These are phyloP conservation scores for Arrhamphus sclerolepis DNA, from an alignment of 2,797 vertebrate genomes.

Conservation along the genomic window DNA sequence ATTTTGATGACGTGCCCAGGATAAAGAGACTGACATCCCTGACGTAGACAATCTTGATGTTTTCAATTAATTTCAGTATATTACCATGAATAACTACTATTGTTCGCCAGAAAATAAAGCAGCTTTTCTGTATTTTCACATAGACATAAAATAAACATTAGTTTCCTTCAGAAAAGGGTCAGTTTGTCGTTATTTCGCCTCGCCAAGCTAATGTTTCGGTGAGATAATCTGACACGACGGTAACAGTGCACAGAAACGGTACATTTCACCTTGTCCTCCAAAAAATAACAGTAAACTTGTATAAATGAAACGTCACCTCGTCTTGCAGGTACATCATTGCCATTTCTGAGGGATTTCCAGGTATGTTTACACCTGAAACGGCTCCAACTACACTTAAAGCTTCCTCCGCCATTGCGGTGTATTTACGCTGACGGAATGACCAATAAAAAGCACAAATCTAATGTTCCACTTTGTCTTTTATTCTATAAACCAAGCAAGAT, in stretches of 20 bases:
- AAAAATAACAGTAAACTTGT: accelerated
- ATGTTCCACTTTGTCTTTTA: background rate
- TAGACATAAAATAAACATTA: too few relatives aligned
- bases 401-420: conserved; percentile 73
- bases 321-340: conserved; percentile 78
- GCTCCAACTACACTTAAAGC: conserved; percentile 8
- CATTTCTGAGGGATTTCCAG: conserved; percentile 45
- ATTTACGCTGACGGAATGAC: conserved; percentile 9
- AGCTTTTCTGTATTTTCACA: too few relatives aligned
- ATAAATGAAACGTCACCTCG: conserved; percentile 59
- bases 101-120: too few relatives aligned
- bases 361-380: conserved; percentile 54
- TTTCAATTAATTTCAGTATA: too few relatives aligned
- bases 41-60: too few relatives aligned
- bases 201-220: too few relatives aligned
- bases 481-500: accelerated
- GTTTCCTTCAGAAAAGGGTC: too few relatives aligned
- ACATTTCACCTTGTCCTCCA: background rate
- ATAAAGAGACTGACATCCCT: too few relatives aligned
- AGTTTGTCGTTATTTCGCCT: too few relatives aligned
- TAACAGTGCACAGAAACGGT: background rate
- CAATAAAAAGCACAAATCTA: conserved; percentile 15
- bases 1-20: too few relatives aligned
- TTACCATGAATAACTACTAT: too few relatives aligned
- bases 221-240: too few relatives aligned